Base-by-base conservation (phyloP, 2,888 invertebrate genomes). In the Epirrhoe alternata region DNA sequence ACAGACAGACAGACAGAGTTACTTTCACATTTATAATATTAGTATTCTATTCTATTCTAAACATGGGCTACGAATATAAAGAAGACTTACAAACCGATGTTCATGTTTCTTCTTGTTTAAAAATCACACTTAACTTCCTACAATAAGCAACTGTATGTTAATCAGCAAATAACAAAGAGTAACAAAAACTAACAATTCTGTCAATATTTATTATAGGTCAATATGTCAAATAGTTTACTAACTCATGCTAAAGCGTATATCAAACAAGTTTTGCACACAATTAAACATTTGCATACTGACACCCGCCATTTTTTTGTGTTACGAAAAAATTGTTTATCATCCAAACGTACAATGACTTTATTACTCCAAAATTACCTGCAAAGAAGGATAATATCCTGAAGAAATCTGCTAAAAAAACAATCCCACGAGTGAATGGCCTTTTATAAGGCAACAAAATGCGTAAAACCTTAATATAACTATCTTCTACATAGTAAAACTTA, bases 121-220 rank as follows among this genome's bases (percentile, higher is more conserved):
- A 42, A 42, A 47, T 47, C 16, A 16, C 47, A 42, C 47, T 14
- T 0, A 49, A 61, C 33, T 61, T 54, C 54, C 8, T 17, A 35
- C 17, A 61, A 10, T 38, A 16, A 35, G 12, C 61, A 49, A 33
- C 16, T 31, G 16, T 10, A 57, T 47, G 16, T 47, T 35, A 17
- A 55, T 16, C 1, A 12, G 6, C 10, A 33, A 49, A n/a, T 49
- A 62, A 62, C 31, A 5, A 55, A 49, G 38, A 62, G 55, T n/a
- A 47, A 47, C 7, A 7, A 35, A 59, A 31, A 49, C 35, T 35
- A 17, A 47, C 50, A 31, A 63, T 45, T 45, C 56, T 3, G 17
- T n/a, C 16, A 33, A 47, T 33, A 53, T 24, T 35, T 45, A 14
- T 63, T 58, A 16, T 51, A 47, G 57, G 63, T 52, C 63, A 57